A percentile compares a stretch with the other conserved stretches of the same genome.
phyloP scores from a whole-genome alignment of 2,797 vertebrate species.

The Sylvia borin region DNA sequence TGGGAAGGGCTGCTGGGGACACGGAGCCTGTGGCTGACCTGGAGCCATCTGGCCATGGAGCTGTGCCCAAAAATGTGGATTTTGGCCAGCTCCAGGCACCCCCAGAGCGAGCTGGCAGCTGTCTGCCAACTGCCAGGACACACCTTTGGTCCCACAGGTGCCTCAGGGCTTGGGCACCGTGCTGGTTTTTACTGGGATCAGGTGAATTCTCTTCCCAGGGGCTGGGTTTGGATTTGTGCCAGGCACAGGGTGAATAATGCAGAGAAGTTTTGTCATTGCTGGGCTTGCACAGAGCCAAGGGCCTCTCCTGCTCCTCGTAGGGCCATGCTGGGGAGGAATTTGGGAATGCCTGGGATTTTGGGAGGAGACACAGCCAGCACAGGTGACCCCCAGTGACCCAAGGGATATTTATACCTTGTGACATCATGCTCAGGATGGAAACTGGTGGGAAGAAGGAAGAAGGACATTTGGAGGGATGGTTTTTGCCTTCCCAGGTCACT shows the following conservation, averaged over 20 bases:
- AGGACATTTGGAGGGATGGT: not conserved
- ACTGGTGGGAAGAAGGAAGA: not conserved
- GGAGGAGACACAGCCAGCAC: not conserved
- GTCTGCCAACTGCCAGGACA: not conserved
- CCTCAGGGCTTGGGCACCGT: not conserved
- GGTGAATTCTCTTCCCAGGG: accelerated
- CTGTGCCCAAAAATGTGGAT: accelerated
- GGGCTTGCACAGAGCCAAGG: not conserved
- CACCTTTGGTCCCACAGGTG: not conserved
- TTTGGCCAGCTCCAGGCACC: not conserved
- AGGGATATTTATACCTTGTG: not conserved
- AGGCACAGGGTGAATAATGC: accelerated
- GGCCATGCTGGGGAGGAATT: accelerated
- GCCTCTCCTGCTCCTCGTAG: not conserved
- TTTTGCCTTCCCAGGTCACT: not conserved
- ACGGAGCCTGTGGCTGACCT: accelerated
- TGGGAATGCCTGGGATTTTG: not conserved
- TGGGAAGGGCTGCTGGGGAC: not conserved
- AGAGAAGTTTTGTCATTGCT: not conserved
- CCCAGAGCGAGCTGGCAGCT: not conserved
- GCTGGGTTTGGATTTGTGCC: not conserved
- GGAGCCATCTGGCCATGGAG: not conserved
- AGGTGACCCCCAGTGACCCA: not conserved
- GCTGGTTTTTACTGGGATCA: accelerated
- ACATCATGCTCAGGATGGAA: not conserved